Base-by-base conservation (phyloP, 1,140 invertebrate species). In the Cydia amplana region DNA sequence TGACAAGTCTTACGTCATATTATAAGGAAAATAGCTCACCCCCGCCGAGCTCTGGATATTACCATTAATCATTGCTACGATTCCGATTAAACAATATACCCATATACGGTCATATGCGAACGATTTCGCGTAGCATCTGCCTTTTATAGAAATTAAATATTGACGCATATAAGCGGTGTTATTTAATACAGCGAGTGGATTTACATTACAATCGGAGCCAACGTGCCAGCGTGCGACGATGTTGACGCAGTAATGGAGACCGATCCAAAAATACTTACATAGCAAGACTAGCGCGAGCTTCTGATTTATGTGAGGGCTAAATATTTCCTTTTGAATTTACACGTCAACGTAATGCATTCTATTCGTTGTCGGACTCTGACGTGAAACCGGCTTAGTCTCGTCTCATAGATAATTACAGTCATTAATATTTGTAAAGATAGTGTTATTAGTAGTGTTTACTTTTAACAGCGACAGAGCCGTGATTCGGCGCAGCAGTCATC, bases 181-280 rank as follows among this genome's bases (percentile, higher is more conserved):
- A 70, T 70, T 70, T 36, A 70, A 70, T 70, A 40, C 16, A n/a
- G 23, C 36, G 32, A 70, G 28, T 70, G 32, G 65, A 36, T 70
- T 70, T 36, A 70, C 65, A 70, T 70, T 70, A 70, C 36, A 70
- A 70, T 40, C 28, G 16, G 65, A 74, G 72, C 65, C 60, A 49
- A 18, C 72, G 73, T 77, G 75, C 80, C 76, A 79, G 73, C 74
- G 74, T 36, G 73, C 51, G 10, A 23, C 49, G 43, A 73, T 70
- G 72, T 73, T 73, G 32, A 74, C 70, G 77, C 73, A 25, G 72
- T 73, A 76, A 79, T 78, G 64, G 70, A 80, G 74, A 80, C 74
- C 74, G 72, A 72, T 82, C 80, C 77, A 80, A 80, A 82, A 82
- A 82, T 82, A 82, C 75, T 74, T 72, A 74, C 72, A 74, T 36